Percentiles rank a stretch among this genome's conserved stretches.
Evolutionary conservation across 2,888 invertebrate species (phyloP).

Genomic region (Microchrysa polita): DNA sequence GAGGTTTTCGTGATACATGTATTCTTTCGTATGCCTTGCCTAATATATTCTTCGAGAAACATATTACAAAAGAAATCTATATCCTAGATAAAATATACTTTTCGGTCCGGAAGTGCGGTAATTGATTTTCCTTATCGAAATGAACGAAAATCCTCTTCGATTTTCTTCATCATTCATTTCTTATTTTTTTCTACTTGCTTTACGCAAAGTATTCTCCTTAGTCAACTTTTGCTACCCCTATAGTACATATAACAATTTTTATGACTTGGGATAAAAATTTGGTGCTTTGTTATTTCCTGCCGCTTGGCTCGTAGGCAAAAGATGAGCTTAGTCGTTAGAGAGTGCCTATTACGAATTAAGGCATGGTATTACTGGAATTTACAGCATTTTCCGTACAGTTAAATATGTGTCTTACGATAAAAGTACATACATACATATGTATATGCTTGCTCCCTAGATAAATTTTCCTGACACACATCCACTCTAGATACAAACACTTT

Average conservation of each 20-base stretch:
- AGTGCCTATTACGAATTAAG: too few relatives aligned
- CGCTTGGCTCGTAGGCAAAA: not conserved
- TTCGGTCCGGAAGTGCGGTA: not conserved
- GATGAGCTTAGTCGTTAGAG: too few relatives aligned
- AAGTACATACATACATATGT: not conserved
- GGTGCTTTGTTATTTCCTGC: not conserved
- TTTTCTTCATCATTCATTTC: not conserved
- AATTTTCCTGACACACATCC: too few relatives aligned
- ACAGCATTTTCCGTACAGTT: not conserved
- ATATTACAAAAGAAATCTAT: too few relatives aligned
- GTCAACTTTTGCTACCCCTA: not conserved
- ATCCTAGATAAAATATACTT: constrained; percentile 12
- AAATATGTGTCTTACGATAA: too few relatives aligned
- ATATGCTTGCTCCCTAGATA: not conserved
- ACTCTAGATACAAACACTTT: too few relatives aligned
- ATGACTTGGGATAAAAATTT: not conserved
- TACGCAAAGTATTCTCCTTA: not conserved
- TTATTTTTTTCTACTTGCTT: not conserved
- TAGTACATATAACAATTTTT: not conserved
- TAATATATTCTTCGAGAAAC: too few relatives aligned
- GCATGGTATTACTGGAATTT: not conserved
- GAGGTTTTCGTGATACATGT: too few relatives aligned
- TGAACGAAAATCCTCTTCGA: not conserved
- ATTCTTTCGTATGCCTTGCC: too few relatives aligned
- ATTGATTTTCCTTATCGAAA: constrained; percentile 18